These are phyloP conservation scores for Elaeidobius kamerunicus DNA, from an alignment of 2,888 invertebrate genomes.

Conservation along the genomic window DNA sequence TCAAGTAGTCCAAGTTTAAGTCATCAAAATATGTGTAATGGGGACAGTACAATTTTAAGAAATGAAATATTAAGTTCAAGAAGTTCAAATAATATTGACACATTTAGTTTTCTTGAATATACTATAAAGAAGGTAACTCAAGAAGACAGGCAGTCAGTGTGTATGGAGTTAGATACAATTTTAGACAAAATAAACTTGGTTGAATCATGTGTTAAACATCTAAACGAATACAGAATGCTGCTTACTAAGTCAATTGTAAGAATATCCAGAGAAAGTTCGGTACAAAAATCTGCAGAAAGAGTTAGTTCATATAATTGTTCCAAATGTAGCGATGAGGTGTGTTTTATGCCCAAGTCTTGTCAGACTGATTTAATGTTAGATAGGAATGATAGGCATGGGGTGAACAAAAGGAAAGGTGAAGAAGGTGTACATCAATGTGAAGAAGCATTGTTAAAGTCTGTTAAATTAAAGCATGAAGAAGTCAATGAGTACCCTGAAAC, in stretches of 20 bases:
- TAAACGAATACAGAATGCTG: constrained; percentile 36
- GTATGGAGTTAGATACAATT: constrained; percentile 23
- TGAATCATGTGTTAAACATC: constrained; percentile 38
- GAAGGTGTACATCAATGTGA: too few species aligned
- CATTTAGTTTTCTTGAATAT: background rate
- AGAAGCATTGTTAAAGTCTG: background rate
- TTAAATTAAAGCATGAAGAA: background rate
- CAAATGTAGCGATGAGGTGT: background rate
- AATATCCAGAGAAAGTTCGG: background rate
- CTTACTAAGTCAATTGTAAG: constrained; percentile 28
- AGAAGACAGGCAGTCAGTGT: background rate
- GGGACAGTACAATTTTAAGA: too few species aligned
- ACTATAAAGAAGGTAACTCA: background rate
- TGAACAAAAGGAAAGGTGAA: constrained; percentile 5
- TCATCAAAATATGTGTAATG: too few species aligned
- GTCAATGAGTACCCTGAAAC: background rate
- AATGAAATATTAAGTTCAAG: too few species aligned
- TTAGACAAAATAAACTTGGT: constrained; percentile 35
- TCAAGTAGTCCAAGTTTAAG: too few species aligned
- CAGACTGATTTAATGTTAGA: background rate
- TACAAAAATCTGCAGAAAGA: background rate
- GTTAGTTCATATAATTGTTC: background rate
- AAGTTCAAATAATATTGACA: background rate
- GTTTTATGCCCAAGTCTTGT: background rate
- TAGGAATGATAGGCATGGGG: constrained; percentile 2